Evolutionary conservation across 2,888 invertebrate species (phyloP), one percentile per base, ranked within the genome.

Genomic region (Parnassius smintheus): DNA sequence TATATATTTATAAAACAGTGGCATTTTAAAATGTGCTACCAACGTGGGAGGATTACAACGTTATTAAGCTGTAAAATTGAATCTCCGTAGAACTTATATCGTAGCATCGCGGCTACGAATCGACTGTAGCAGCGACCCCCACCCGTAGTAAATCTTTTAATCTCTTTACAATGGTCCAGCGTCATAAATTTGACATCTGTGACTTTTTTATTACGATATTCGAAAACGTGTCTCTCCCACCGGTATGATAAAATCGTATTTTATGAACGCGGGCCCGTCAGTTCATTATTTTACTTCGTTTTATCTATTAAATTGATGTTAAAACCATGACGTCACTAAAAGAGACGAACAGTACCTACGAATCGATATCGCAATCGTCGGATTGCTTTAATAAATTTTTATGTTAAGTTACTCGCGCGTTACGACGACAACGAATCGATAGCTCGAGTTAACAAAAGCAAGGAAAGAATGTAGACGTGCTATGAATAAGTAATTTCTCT

Each of bases 181-280:
- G 84, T 88, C 88, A 91, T 91, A 91, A 91, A 91, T 91, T 89
- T 88, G 88, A 90, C 91, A 91, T 90, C 88, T 90, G 90, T 86
- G 90, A 90, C 87, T 90, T 91, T 90, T 91, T 91, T 91, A 91
- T 89, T 86, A 88, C 90, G 85, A 87, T 89, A 89, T 88, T 88
- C 86, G 87, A 86, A 88, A 86, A 86, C 86, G 87, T 86, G 88
- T 82, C 81, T 78, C 86, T 91, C 90, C 90, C 90, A 69, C 81
- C 78, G 89, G 91, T 78, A 86, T 87, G 88, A 91, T 91, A 89
- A 89, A 91, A 90, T 89, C 89, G 83, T 86, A 82, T 88, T 91
- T 91, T 91, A 91, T 89, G 85, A 83, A 80, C 81, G 82, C 75
- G 65, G 75, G 76, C 74, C 78, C 77, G 82, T 85, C 82, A 81